Percentiles rank a stretch among this genome's conserved stretches.
These are phyloP conservation scores for Bufotes viridis DNA, from an alignment of 2,797 vertebrate species.

Conservation along the genomic window DNA sequence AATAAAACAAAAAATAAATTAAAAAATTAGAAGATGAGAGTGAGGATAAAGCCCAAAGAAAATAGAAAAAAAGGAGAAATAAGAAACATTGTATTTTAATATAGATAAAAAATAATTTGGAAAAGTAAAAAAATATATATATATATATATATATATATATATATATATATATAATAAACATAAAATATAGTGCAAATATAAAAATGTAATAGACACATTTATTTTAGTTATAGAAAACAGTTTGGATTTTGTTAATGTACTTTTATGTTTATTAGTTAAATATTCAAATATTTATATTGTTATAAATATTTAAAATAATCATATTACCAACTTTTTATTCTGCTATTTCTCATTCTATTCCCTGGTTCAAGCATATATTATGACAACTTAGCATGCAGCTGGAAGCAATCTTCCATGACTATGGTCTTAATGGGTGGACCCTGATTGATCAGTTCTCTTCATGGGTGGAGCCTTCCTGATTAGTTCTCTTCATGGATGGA, in stretches of 20 bases:
- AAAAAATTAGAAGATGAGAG: conserved; percentile 8
- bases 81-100: neutral
- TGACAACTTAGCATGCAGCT: neutral
- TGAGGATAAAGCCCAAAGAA: neutral
- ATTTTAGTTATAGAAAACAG: too few relatives aligned
- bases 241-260: too few relatives aligned
- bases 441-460: neutral
- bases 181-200: neutral
- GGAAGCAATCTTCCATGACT: neutral
- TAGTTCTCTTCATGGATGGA: neutral
- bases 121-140: neutral
- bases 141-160: neutral
- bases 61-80: neutral
- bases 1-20: neutral
- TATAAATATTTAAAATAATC: too few relatives aligned
- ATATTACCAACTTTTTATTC: neutral
- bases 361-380: too few relatives aligned
- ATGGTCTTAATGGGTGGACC: neutral
- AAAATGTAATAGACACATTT: neutral
- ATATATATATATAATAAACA: neutral
- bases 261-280: neutral
- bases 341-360: neutral
- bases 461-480: neutral
- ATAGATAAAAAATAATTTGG: neutral
- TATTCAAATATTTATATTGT: neutral